Conservation (phyloP, 2,113 vertebrate genomes). For the Labrus mixtus region DNA sequence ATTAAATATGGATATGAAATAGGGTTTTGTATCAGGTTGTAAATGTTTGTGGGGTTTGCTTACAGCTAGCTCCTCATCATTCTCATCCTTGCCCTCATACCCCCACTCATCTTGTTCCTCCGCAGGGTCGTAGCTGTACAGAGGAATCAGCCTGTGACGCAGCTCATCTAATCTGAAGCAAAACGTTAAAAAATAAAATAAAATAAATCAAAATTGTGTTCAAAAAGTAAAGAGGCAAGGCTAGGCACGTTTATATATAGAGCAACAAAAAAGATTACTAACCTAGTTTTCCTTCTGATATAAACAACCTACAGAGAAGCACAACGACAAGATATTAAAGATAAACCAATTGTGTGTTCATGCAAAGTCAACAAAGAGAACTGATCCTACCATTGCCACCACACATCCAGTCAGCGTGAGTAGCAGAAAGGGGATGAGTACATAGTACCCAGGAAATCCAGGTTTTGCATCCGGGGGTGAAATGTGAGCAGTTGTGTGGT, state of each 20-base stretch:
- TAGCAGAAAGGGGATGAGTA: constrained; percentile 32
- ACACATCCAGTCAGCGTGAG: constrained; percentile 43
- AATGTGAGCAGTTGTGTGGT: constrained; percentile 54
- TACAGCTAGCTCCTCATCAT: constrained; percentile 47
- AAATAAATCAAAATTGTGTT: not conserved
- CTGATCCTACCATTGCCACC: constrained; percentile 59
- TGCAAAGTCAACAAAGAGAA: not conserved
- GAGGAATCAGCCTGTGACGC: constrained; percentile 70
- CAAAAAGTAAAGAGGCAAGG: not conserved
- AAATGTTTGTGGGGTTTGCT: not conserved
- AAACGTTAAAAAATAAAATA: not conserved
- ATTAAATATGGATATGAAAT: not conserved
- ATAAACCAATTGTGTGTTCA: not conserved
- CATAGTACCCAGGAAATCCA: constrained; percentile 42
- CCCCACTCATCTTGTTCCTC: constrained; percentile 52
- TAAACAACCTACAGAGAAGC: constrained; percentile 55
- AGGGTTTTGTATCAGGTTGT: no score
- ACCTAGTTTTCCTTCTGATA: constrained; percentile 59
- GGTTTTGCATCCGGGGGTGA: constrained; percentile 2
- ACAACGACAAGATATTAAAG: not conserved
- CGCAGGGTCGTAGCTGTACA: constrained; percentile 70
- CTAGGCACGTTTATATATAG: no score
- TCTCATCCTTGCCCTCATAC: not conserved
- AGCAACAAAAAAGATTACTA: not conserved
- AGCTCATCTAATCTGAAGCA: constrained; percentile 59